A percentile compares a stretch with the other conserved stretches of the same genome.
phyloP scores from a whole-genome alignment of 2,113 vertebrate genomes.

The Malurus melanocephalus region DNA sequence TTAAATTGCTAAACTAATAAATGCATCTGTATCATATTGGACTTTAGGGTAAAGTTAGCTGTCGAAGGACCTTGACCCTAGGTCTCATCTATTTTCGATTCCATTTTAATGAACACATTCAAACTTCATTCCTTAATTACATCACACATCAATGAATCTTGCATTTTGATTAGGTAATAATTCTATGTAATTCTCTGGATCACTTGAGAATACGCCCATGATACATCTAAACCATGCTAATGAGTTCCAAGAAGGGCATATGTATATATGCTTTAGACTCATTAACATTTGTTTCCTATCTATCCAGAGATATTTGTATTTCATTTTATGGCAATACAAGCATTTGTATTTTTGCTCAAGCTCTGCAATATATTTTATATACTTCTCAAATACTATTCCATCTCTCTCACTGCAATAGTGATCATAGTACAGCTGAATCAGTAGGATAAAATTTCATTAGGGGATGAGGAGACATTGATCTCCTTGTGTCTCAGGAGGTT shows the following conservation, averaged over 20 bases:
- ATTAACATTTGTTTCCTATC: background rate
- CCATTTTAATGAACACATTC: slow-evolving; percentile 51
- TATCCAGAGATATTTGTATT: background rate
- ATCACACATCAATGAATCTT: slow-evolving; percentile 62
- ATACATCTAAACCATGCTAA: slow-evolving; percentile 29
- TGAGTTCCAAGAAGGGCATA: slow-evolving; percentile 25
- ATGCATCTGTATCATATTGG: background rate
- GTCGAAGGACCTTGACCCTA: slow-evolving; percentile 54
- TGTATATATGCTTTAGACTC: background rate
- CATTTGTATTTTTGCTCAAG: background rate
- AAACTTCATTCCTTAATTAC: slow-evolving; percentile 61
- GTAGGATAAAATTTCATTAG: background rate
- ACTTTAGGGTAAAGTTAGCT: slow-evolving; percentile 26
- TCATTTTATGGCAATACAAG: background rate
- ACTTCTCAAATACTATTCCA: background rate
- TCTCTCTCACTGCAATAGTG: background rate
- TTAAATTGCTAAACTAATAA: slow-evolving; percentile 42
- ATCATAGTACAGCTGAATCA: background rate
- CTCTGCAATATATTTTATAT: background rate
- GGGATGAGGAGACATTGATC: background rate
- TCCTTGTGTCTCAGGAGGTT: background rate
- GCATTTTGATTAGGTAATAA: slow-evolving; percentile 60
- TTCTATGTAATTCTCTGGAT: slow-evolving; percentile 56
- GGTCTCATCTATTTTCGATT: slow-evolving; percentile 45
- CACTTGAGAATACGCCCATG: slow-evolving; percentile 47